Conservation (phyloP, 2,888 invertebrate genomes). For the Oegoconia quadripuncta region DNA sequence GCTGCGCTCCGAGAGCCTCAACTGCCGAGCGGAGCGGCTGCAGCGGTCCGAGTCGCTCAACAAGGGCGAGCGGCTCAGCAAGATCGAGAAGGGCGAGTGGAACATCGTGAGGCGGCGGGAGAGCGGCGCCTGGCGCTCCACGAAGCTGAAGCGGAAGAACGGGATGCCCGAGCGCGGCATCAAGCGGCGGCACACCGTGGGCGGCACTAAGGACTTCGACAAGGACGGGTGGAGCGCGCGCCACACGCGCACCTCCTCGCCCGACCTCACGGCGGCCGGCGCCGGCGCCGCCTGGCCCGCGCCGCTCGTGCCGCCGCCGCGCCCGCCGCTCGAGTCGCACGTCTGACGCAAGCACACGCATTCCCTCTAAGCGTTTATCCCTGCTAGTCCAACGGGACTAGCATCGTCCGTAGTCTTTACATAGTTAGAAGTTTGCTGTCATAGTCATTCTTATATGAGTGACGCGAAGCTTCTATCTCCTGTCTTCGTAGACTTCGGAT, state of each 20-base stretch:
- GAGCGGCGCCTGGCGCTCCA: conserved; percentile 72
- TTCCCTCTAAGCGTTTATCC: conserved; percentile 47
- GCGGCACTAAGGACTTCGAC: conserved; percentile 92
- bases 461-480: too few species aligned
- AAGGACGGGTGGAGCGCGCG: conserved; percentile 81
- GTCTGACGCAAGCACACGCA: conserved; percentile 34
- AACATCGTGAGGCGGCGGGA: conserved; percentile 83
- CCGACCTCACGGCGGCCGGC: conserved; percentile 69
- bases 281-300: conserved; percentile 45
- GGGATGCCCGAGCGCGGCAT: conserved; percentile 90
- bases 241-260: conserved; percentile 79
- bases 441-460: too few species aligned
- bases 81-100: conserved; percentile 85
- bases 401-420: too few species aligned
- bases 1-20: conserved; percentile 81
- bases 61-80: conserved; percentile 65
- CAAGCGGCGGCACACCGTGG: conserved; percentile 94
- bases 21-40: conserved; percentile 64
- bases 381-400: too few species aligned
- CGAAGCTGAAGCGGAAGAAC: conserved; percentile 86
- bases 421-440: too few species aligned
- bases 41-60: conserved; percentile 47
- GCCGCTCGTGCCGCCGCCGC: conserved; percentile 51
- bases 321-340: conserved; percentile 55
- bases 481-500: too few species aligned